A percentile compares a stretch with the other conserved stretches of the same genome.
phyloP scores from a whole-genome alignment of 2,797 vertebrate species.

The Gymnopithys bicolor region DNA sequence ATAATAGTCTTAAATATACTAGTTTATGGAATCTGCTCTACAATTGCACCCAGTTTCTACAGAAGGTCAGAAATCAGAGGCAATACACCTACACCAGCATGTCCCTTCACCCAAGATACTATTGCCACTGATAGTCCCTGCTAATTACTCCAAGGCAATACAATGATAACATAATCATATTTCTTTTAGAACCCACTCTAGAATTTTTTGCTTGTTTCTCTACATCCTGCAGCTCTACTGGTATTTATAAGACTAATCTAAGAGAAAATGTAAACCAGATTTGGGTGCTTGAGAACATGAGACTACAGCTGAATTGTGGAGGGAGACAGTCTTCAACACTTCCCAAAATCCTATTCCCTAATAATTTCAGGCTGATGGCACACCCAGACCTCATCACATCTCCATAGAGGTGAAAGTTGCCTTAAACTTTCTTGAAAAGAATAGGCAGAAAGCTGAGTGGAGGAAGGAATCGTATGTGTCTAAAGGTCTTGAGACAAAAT shows the following conservation, averaged over 20 bases:
- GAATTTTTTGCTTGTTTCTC: neutral
- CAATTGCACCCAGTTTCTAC: neutral
- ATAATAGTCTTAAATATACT: neutral
- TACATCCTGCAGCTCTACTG: neutral
- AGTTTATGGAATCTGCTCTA: neutral
- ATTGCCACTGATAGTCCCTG: neutral
- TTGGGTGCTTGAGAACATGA: neutral
- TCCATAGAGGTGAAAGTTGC: neutral
- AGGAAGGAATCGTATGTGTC: neutral
- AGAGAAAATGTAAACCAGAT: neutral
- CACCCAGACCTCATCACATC: neutral
- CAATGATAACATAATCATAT: neutral
- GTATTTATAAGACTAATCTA: neutral
- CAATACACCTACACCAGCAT: neutral
- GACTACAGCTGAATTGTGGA: neutral
- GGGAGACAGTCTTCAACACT: accelerated
- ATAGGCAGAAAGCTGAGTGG: neutral
- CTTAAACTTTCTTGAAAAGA: neutral
- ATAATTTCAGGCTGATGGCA: neutral
- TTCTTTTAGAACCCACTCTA: neutral
- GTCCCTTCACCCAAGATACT: neutral
- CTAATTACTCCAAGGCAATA: neutral
- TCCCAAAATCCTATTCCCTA: neutral
- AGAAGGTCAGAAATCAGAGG: neutral
- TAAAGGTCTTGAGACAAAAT: neutral